Percentiles rank a stretch among this genome's conserved stretches.
phyloP scores from a whole-genome alignment of 1,140 invertebrate species.

The Euura saliciscinereae region DNA sequence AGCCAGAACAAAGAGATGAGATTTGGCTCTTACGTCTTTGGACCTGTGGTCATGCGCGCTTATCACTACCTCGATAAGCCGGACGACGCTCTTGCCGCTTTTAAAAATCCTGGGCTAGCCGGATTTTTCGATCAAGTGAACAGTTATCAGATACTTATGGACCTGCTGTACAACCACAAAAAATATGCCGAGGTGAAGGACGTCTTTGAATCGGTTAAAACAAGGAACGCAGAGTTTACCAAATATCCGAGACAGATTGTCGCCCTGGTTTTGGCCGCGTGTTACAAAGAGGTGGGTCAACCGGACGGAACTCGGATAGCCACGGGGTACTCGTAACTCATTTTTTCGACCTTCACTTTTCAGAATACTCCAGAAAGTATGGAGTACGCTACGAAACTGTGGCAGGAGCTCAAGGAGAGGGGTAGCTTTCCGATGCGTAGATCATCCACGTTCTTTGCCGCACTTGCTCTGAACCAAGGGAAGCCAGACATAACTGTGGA shows the following conservation, averaged over 20 bases:
- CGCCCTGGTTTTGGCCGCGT: conserved; percentile 70
- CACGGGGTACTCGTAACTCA: conserved; percentile 12
- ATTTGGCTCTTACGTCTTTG: conserved; percentile 82
- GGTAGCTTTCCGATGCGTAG: conserved; percentile 65
- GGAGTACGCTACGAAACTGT: conserved; percentile 67
- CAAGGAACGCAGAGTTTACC: conserved; percentile 62
- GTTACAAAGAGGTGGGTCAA: conserved; percentile 74
- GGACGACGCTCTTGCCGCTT: conserved; percentile 69
- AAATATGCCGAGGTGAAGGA: conserved; percentile 73
- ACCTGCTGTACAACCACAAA: conserved; percentile 73
- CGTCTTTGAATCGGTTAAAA: conserved; percentile 66
- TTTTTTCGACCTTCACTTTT: conserved; percentile 42
- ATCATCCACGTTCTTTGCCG: conserved; percentile 66
- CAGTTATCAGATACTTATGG: conserved; percentile 72
- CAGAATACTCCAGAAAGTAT: conserved; percentile 76
- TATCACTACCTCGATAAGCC: conserved; percentile 75
- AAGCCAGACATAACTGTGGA: conserved; percentile 71
- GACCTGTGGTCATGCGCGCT: conserved; percentile 82
- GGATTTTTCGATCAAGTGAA: conserved; percentile 76
- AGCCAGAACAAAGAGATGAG: conserved; percentile 73
- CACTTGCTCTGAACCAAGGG: conserved; percentile 72
- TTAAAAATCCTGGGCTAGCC: conserved; percentile 65
- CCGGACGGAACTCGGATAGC: no score
- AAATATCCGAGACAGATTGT: conserved; percentile 72
- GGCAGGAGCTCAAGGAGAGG: conserved; percentile 62